These are phyloP conservation scores for Dasysyrphus albostriatus DNA, from an alignment of 2,888 invertebrate genomes.

Conservation along the genomic window DNA sequence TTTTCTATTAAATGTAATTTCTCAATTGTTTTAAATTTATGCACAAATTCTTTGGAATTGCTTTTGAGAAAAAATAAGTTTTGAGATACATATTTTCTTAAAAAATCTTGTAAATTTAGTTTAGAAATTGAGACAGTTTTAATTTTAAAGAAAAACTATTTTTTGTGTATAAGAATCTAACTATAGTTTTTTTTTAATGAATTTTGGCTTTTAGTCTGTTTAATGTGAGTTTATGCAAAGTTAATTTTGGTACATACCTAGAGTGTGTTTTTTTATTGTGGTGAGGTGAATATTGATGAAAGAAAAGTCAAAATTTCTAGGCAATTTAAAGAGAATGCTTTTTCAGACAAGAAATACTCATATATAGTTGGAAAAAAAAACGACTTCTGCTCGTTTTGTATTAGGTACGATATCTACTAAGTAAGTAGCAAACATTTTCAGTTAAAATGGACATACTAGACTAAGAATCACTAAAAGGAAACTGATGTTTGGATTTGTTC, in stretches of 20 bases:
- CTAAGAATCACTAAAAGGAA: too few relatives aligned
- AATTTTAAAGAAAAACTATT: conserved; percentile 41
- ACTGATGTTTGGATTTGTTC: too few relatives aligned
- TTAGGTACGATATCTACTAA: too few relatives aligned
- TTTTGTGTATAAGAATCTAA: conserved; percentile 57
- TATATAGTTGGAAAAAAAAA: too few relatives aligned
- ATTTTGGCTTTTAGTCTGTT: conserved; percentile 13
- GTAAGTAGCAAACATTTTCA: too few relatives aligned
- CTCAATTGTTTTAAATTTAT: conserved; percentile 22
- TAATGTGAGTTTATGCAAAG: not conserved
- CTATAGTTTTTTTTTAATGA: conserved; percentile 40
- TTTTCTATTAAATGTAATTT: conserved; percentile 6
- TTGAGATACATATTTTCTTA: conserved; percentile 22
- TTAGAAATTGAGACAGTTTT: conserved; percentile 33
- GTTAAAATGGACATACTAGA: too few relatives aligned
- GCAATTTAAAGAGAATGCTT: not conserved
- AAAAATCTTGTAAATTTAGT: conserved; percentile 19
- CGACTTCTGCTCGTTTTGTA: too few relatives aligned
- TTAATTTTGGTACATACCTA: not conserved
- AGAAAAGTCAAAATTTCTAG: conserved; percentile 9
- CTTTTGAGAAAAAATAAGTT: conserved; percentile 5
- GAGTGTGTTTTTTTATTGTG: not conserved
- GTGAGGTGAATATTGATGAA: not conserved
- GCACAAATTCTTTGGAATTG: conserved; percentile 19
- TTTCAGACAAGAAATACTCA: not conserved